Conservation (phyloP, 2,113 vertebrate genomes). For the Hippocampus comes region DNA sequence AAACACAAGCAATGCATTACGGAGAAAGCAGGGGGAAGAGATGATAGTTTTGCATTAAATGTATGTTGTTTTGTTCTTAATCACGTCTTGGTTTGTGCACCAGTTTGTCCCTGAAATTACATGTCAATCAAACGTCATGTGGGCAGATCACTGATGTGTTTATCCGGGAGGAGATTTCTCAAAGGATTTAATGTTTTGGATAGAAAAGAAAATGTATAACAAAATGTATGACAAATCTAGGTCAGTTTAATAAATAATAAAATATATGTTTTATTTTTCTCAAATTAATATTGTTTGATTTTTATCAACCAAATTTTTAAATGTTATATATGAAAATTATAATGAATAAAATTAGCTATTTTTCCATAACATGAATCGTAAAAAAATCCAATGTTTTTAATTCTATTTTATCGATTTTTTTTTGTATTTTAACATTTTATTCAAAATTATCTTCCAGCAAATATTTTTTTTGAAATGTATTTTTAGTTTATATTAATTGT, state of each 20-base stretch:
- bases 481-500: too few species aligned
- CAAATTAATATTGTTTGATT: too few species aligned
- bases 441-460: too few species aligned
- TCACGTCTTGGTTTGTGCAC: conserved; percentile 14
- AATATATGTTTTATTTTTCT: not conserved
- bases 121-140: conserved; percentile 36
- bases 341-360: too few species aligned
- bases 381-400: too few species aligned
- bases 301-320: too few species aligned
- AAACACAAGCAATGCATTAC: not conserved
- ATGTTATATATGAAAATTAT: too few species aligned
- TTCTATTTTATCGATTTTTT: too few species aligned
- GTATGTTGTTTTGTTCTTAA: conserved; percentile 1
- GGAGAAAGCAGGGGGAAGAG: not conserved
- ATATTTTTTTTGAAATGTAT: too few species aligned
- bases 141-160: conserved; percentile 16
- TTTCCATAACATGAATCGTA: too few species aligned
- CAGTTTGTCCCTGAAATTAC: conserved; percentile 30
- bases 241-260: not conserved
- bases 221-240: not conserved
- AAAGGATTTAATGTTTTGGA: not conserved
- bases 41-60: conserved; percentile 16
- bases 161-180: not conserved
- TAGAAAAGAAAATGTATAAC: not conserved
- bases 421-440: too few species aligned